phyloP scores from a whole-genome alignment of 2,888 invertebrate genomes.

The Palloptera scutellata region DNA sequence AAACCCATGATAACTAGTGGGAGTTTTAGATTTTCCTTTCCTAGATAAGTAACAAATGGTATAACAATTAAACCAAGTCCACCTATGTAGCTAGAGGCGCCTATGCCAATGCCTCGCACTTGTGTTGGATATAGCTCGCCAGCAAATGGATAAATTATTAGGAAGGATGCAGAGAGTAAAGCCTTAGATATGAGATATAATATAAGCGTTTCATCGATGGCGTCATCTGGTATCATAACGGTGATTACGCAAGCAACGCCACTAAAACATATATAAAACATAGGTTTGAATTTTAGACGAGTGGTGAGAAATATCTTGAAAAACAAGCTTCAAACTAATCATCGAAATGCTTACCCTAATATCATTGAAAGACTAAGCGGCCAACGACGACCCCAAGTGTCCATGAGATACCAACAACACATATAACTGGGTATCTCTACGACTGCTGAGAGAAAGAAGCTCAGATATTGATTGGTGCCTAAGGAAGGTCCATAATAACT shows the following conservation, averaged over 20 bases:
- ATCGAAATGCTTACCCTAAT: slow-evolving; percentile 74
- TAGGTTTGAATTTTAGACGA: neutral
- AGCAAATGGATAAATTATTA: slow-evolving; percentile 92
- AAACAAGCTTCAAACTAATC: neutral
- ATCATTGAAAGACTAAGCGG: slow-evolving; percentile 87
- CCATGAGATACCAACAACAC: slow-evolving; percentile 88
- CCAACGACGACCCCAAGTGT: slow-evolving; percentile 87
- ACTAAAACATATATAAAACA: slow-evolving; percentile 62
- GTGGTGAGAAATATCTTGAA: neutral
- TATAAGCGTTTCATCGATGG: slow-evolving; percentile 75
- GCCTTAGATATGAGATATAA: slow-evolving; percentile 86
- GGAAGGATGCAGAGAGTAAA: slow-evolving; percentile 87
- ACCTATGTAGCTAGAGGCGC: slow-evolving; percentile 89
- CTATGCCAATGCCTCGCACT: slow-evolving; percentile 87
- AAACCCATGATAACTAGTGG: slow-evolving; percentile 86
- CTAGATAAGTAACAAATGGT: slow-evolving; percentile 90
- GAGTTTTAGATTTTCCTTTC: slow-evolving; percentile 82
- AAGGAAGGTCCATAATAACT: slow-evolving; percentile 91
- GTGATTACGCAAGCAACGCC: slow-evolving; percentile 87
- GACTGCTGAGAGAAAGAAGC: slow-evolving; percentile 85
- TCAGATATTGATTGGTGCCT: slow-evolving; percentile 86
- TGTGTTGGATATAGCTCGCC: slow-evolving; percentile 92
- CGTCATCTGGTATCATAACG: slow-evolving; percentile 81
- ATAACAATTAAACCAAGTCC: slow-evolving; percentile 88
- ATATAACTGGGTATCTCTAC: slow-evolving; percentile 91